Base-by-base conservation (phyloP, 2,797 vertebrate genomes). In the Cyclopterus lumpus region DNA sequence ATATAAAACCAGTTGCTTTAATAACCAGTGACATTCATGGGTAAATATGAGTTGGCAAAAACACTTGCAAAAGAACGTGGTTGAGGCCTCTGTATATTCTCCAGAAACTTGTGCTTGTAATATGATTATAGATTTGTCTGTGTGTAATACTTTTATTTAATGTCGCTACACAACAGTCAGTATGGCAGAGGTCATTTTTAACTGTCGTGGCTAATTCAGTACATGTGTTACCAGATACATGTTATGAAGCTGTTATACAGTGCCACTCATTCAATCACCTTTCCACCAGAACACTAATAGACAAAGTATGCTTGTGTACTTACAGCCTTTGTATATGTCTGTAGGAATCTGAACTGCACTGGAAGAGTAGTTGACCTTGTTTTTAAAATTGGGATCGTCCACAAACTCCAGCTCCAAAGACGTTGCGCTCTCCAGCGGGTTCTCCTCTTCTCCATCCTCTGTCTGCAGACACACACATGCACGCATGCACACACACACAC, bases 301-400 rank as follows among this genome's bases (percentile, higher is more conserved):
- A 20, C 18, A 53, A 30, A 15, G 22, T 62, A 8, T 60, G 48
- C 0, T 49, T 67, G 67, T 92, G 18, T 84, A 95, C 98, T 99
- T 89, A 99, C 98, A 99, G 95, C 98, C 98, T 95, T 99, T 99
- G 95, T 99, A 99, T 93, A 99, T 99, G 92, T 99, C 98, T 22
- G 97, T 99, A 36, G 98, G 98, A 90, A 99, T 99, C 96, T 99
- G 98, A 79, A 99, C 97, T 0, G 98, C 98, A 2, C 97, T 97
- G 4, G 97, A 97, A 0, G 97, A 97, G 88, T 98, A 99, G 96
- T 99, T 99, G 94, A 99, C 98, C 92, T 97, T 98, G 90, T 97
- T 97, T 91, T 97, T 99, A 91, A 99, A 99, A 94, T 97, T 98
- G 30, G 93, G 83, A 54, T 99, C 98, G 0, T 98, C 96, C 1